These are phyloP conservation scores for Enteromius afrohamiltoni DNA, from an alignment of 2,797 vertebrate genomes.

Conservation along the genomic window DNA sequence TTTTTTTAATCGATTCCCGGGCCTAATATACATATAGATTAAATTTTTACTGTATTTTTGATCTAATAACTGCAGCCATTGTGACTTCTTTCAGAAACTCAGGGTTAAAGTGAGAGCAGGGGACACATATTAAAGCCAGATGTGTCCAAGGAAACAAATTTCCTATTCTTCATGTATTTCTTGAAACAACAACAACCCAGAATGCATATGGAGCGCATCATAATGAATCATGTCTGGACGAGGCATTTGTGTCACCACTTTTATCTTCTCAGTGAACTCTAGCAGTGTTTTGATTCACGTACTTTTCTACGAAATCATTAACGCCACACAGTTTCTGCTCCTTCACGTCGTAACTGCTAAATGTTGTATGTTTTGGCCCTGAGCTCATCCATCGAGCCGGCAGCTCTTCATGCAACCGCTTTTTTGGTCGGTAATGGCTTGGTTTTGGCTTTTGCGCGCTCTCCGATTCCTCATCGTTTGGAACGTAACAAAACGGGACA, in stretches of 20 bases:
- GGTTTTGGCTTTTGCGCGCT: slow-evolving; percentile 43
- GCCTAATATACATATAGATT: too few relatives aligned
- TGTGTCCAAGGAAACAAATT: slow-evolving; percentile 45
- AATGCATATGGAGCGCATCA: slow-evolving; percentile 46
- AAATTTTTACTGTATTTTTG: neutral
- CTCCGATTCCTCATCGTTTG: slow-evolving; percentile 62
- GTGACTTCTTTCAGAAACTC: neutral
- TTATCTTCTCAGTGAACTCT: neutral
- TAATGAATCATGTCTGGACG: neutral
- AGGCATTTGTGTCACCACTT: neutral
- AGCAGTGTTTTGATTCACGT: slow-evolving; percentile 25
- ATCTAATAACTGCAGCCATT: neutral
- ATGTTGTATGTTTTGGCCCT: slow-evolving; percentile 38
- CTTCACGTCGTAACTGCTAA: slow-evolving; percentile 18
- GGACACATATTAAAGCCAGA: slow-evolving; percentile 47
- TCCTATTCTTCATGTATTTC: neutral
- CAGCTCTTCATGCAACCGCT: slow-evolving; percentile 8
- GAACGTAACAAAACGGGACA: slow-evolving; percentile 61
- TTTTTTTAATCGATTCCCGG: too few relatives aligned
- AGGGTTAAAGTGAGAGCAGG: neutral
- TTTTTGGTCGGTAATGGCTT: slow-evolving; percentile 28
- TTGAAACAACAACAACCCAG: slow-evolving; percentile 43
- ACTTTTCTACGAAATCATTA: slow-evolving; percentile 29
- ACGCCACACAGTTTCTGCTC: slow-evolving; percentile 35
- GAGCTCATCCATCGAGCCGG: slow-evolving; percentile 26